Percentiles rank a stretch among this genome's conserved stretches.
Conservation (phyloP, 2,888 invertebrate genomes). For the Caradrina clavipalpis region DNA sequence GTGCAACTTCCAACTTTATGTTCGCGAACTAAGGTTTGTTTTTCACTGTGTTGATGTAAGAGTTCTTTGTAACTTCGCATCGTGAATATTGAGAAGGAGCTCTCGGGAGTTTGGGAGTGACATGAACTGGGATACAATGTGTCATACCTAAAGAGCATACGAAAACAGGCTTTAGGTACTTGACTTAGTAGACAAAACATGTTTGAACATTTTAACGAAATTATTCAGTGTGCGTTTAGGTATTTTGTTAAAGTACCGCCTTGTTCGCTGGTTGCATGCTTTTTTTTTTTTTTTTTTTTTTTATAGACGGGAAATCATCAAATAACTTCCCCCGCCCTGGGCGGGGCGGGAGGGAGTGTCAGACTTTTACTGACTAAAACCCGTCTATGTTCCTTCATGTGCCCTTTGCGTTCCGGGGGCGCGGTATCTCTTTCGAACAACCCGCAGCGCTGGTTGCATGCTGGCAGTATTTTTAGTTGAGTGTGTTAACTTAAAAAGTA, state of each 20-base stretch:
- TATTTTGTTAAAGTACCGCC: conserved; percentile 34
- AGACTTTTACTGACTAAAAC: too few relatives aligned
- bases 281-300: too few relatives aligned
- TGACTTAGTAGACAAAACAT: conserved; percentile 33
- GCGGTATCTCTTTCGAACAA: too few relatives aligned
- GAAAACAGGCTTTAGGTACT: conserved; percentile 64
- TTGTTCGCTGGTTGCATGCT: not conserved
- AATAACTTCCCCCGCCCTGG: too few relatives aligned
- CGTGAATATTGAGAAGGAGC: conserved; percentile 79
- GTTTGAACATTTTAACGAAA: conserved; percentile 41
- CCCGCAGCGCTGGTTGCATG: not conserved
- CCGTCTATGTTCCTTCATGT: too few relatives aligned
- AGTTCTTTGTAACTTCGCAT: conserved; percentile 67
- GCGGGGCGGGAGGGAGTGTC: too few relatives aligned
- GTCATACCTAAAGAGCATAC: conserved; percentile 75
- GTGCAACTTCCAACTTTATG: conserved; percentile 31
- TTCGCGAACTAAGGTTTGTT: conserved; percentile 30
- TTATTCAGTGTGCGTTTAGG: conserved; percentile 26
- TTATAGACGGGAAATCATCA: too few relatives aligned
- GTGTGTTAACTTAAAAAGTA: not conserved
- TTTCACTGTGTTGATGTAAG: conserved; percentile 16
- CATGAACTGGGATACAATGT: conserved; percentile 70
- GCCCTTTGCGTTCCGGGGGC: too few relatives aligned
- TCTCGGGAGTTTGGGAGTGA: conserved; percentile 76
- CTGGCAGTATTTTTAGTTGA: conserved; percentile 9